Evolutionary conservation across 1,140 invertebrate species (phyloP).

Genomic region (Aphaenogaster floridana): DNA sequence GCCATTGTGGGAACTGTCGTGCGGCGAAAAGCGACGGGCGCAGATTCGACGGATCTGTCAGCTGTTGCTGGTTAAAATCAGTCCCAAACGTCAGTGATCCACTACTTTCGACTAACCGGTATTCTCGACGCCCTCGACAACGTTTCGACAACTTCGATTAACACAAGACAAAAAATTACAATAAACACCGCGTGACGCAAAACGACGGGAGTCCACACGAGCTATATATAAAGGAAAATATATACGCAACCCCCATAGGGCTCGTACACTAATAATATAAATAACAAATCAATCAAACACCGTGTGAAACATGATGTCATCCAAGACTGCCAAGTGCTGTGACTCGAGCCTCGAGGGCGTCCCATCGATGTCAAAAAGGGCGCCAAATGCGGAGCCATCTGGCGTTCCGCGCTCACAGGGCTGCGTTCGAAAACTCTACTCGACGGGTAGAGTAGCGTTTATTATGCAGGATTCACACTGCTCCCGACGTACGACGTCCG

Average conservation of each 20-base stretch:
- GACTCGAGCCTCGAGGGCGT: background rate
- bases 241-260: background rate
- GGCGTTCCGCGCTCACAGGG: background rate
- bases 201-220: background rate
- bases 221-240: background rate
- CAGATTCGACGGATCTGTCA: background rate
- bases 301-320: conserved; percentile 24
- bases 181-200: background rate
- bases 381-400: conserved; percentile 28
- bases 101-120: background rate
- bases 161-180: background rate
- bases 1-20: conserved; percentile 33
- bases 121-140: background rate
- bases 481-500: no score
- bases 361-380: conserved; percentile 11
- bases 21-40: background rate
- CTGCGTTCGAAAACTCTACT: background rate
- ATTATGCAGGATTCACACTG: no score
- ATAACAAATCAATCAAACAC: conserved; percentile 57
- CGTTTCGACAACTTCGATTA: background rate
- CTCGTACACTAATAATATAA: conserved; percentile 40
- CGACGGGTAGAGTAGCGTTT: no score
- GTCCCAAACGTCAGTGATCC: background rate
- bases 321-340: conserved; percentile 8
- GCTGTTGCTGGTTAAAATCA: conserved; percentile 3